These are phyloP conservation scores for Trichomalopsis sarcophagae DNA, from an alignment of 1,140 invertebrate species.

Conservation along the genomic window DNA sequence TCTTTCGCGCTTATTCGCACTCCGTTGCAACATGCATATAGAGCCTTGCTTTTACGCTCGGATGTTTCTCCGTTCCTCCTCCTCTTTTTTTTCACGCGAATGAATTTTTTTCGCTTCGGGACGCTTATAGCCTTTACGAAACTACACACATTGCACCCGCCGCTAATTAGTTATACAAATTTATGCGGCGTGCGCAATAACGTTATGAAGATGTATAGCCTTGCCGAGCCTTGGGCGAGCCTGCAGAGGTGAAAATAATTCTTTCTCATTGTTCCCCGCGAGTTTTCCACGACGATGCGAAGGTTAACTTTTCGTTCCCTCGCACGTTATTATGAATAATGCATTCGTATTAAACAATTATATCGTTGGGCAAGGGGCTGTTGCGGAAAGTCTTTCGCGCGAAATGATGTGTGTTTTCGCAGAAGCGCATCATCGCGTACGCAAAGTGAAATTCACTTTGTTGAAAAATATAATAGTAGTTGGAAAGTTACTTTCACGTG, in stretches of 20 bases:
- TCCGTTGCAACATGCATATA: neutral
- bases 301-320: conserved; percentile 27
- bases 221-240: conserved; percentile 12
- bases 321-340: conserved; percentile 30
- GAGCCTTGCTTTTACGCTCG: conserved; percentile 14
- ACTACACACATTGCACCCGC: conserved; percentile 31
- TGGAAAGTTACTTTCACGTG: neutral
- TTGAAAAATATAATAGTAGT: conserved; percentile 7
- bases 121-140: conserved; percentile 43
- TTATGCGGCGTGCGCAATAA: conserved; percentile 40
- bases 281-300: conserved; percentile 33
- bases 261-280: conserved; percentile 35
- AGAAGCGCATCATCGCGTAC: neutral
- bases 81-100: conserved; percentile 14
- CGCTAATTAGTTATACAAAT: conserved; percentile 49
- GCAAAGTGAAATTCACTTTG: neutral
- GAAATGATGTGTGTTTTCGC: neutral
- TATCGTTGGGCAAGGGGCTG: neutral
- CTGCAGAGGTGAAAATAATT: conserved; percentile 36
- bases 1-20: conserved; percentile 6
- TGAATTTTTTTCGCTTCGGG: conserved; percentile 26
- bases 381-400: neutral
- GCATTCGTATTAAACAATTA: conserved; percentile 32
- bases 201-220: conserved; percentile 38
- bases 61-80: conserved; percentile 5